Evolutionary conservation across 2,888 invertebrate genomes (phyloP), one percentile per base, ranked within the genome.

Genomic region (Himalopsyche kuldschensis): DNA sequence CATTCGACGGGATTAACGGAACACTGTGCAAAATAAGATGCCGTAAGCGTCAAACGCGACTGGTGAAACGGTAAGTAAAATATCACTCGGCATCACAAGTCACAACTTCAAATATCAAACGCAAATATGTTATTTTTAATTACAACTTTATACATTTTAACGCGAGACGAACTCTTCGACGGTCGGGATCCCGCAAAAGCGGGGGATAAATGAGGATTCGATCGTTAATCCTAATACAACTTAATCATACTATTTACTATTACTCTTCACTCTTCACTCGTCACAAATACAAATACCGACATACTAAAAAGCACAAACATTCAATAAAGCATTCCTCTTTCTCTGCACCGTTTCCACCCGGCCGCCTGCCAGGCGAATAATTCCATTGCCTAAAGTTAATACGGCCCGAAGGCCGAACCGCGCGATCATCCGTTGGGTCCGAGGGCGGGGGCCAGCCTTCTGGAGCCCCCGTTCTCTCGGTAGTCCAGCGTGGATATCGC

Each of bases 381-480:
- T 86, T 82, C 78, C 81, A 69, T 75, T 78, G 79, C 81, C 84
- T 81, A 75, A 79, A 77, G 69, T 79, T 48, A 75, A 27, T 15
- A n/a, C 41, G 48, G n/a, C 55, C 27, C 35, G 8, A 32, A 47
- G 41, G 46, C 31, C 78, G 32, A 31, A 46, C 20, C 27, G 4
- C 27, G 31, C 35, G 41, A 78, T 86, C 86, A 86, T 47, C 86
- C 86, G 48, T 86, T 85, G 75, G 86, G 85, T 4, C 86, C 86
- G 17, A 86, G 78, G 8, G 84, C 83, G 30, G 86, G 86, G n/a
- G 84, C 84, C 35, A 84, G 78, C 6, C 86, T 63, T 69, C 85
- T 41, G 24, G 81, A 75, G 32, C 82, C 78, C 10, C 82, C 82
- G 63, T 85, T 85, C 82, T 85, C 86, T 80, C 86, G 85, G 47